Evolutionary conservation across 2,888 invertebrate genomes (phyloP), one percentile per base, ranked within the genome.

Genomic region (Tetanocera ferruginea): DNA sequence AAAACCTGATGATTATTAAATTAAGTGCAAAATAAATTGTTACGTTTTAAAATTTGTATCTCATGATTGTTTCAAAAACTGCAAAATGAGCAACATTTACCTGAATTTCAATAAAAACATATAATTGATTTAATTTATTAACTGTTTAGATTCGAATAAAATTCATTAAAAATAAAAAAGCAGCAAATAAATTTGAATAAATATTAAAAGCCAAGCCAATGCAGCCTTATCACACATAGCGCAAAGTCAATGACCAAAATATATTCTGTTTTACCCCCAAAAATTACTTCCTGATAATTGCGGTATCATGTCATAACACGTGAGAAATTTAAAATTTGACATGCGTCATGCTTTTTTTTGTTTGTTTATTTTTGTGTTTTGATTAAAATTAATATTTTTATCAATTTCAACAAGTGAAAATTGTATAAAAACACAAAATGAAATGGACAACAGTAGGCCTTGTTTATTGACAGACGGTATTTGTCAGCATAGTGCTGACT

Each of bases 231-330:
- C 64, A 11, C 64, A 11, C 23, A 64, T n/a, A 64, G 17, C 64
- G 8, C 14, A 5, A 64, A 34, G 64, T 64, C 64, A 64, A 34
- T 28, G 64, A 64, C 64, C 64, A 64, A 55, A 64, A 34, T 25
- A 31, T 64, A 64, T 64, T 28, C 28, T 64, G 55, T 23, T 5
- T 23, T 23, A 19, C 1, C 23, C 6, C n/a, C 6, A 19, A 55
- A 19, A 19, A 8, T 55, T 19, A 55, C 55, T 55, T 55, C 19
- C 55, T 19, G 5, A 69, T 49, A 49, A 3, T 25, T 11, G n/a
- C 34, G 9, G 0, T 37, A 17, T 67, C 8, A 67, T 9, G 2
- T 37, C 17, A 2, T 43, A 23, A 1, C 5, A 14, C 8, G 34
- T 43, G 14, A n/a, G 67, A 43, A 37, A 43, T 67, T 19, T 31